A percentile compares a stretch with the other conserved stretches of the same genome.
phyloP scores from a whole-genome alignment of 2,888 invertebrate species.

The Pollenia angustigena region DNA sequence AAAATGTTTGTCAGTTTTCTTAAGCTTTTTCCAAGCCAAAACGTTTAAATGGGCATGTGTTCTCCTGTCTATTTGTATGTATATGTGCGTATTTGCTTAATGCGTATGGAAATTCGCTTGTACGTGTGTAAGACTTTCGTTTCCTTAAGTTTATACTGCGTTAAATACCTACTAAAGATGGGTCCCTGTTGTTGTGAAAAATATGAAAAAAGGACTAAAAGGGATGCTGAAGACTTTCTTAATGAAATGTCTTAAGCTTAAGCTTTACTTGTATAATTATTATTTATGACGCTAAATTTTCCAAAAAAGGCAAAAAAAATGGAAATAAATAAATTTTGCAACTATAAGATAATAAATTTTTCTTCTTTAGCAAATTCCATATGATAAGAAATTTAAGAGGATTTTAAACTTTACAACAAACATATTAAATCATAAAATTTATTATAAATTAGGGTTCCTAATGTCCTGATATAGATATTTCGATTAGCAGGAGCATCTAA shows the following conservation, averaged over 20 bases:
- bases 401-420: conserved; percentile 17
- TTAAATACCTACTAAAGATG: conserved; percentile 59
- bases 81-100: conserved; percentile 42
- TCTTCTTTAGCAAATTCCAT: conserved; percentile 3
- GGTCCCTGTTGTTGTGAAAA: conserved; percentile 50
- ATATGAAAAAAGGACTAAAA: not conserved
- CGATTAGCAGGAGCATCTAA: too few species aligned
- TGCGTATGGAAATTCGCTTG: conserved; percentile 50
- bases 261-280: conserved; percentile 73
- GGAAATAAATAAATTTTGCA: conserved; percentile 50
- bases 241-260: conserved; percentile 74
- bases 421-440: conserved; percentile 9
- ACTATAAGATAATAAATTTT: conserved; percentile 46
- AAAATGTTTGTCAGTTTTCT: conserved; percentile 73
- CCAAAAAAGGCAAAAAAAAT: conserved; percentile 5
- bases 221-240: conserved; percentile 63
- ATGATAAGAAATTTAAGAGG: conserved; percentile 36
- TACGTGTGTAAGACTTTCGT: conserved; percentile 16
- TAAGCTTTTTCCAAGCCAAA: conserved; percentile 71
- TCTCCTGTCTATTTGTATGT: not conserved
- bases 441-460: too few species aligned
- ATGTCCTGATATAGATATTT: too few species aligned
- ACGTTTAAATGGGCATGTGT: conserved; percentile 55
- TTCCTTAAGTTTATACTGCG: conserved; percentile 47
- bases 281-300: conserved; percentile 70